Base-by-base conservation (phyloP, 92 coral and sea anemone species). In the Epizoanthus scotinus region DNA sequence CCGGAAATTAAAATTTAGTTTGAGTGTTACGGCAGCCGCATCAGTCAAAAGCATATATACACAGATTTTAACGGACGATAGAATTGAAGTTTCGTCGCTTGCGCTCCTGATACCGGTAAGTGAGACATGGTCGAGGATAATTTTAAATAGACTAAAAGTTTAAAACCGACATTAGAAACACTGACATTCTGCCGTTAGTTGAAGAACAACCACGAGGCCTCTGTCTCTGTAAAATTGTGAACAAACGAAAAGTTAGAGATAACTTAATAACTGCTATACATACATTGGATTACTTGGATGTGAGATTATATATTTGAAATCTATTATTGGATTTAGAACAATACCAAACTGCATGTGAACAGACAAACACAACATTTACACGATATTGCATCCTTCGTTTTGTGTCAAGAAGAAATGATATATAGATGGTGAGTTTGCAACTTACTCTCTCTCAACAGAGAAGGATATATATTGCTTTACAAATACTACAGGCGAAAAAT, bases 1-100 rank as follows among this genome's bases (percentile, higher is more conserved):
- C 81, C 81, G 81, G 81, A 75, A 75, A 75, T 75, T 75, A 31
- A 60, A 60, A 75, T 55, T 55, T 22, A 68, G 31, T 18, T 29
- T 14, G 5, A 64, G 70, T 27, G 28, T 64, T 64, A 26, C 21
- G 28, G 19, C 17, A 71, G 78, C 62, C 17, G 78, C 78, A 26
- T 71, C 42, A 31, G 40, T 34, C 54, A 20, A 5, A 20, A 34
- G 40, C 40, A 34, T 34, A n/a, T n/a, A n/a, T n/a, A n/a, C n/a
- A 34, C 40, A 34, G 40, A 34, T 6, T 34, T 34, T 34, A 3
- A 34, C 2, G 6, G 40, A 34, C 50, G 27, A 55, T n/a, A 31
- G 31, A 47, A 47, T 47, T 47, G 52, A 69, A 69, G 50, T 22
- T 10, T 69, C 31, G 50, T 2, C 47, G 54, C n/a, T n/a, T n/a